Base-by-base conservation (phyloP, 2,888 invertebrate species). In the Harpalus rufipes region DNA sequence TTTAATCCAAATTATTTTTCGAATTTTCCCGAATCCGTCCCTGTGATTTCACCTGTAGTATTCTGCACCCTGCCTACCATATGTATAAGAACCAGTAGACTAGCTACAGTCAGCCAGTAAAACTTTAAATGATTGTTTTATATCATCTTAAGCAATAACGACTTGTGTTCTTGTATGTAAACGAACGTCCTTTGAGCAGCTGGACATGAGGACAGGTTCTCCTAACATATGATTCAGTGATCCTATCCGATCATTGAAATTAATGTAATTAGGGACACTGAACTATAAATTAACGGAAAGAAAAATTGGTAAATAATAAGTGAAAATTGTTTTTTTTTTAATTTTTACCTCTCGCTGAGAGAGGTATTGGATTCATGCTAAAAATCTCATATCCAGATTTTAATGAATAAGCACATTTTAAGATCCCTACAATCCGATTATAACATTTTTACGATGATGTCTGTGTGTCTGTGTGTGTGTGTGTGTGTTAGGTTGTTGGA, bases 161-260 rank as follows among this genome's bases (percentile, higher is more conserved):
- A 56, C 58, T 59, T 81, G 81, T 14, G 12, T 80, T 56, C 18
- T 68, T 86, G 74, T 85, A 86, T 86, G 86, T 85, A 86, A 86
- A 87, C 86, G 87, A 86, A 86, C 87, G 86, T 85, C 87, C 86
- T 87, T 87, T 82, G 56, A 51, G 80, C 85, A 86, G 84, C 76
- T 86, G 85, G 85, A 8, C 44, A 51, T 8, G 44, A 32, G 32
- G 32, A 32, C 32, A 32, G 32, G 32, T 32, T 32, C 32, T 32
- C 84, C 44, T 41, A 80, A 80, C 80, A 41, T 81, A 65, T 82
- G 72, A 82, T 82, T 72, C 56, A 51, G 82, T 58, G 78, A 74
- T 59, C 5, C 16, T 59, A 59, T 59, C 44, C 59, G 59, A 14
- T 16, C 16, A 59, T 59, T 59, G 14, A 7, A 59, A 59, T 59